phyloP scores from a whole-genome alignment of 35 echinoderm and acorn worm species.

The Apostichopus californicus region DNA sequence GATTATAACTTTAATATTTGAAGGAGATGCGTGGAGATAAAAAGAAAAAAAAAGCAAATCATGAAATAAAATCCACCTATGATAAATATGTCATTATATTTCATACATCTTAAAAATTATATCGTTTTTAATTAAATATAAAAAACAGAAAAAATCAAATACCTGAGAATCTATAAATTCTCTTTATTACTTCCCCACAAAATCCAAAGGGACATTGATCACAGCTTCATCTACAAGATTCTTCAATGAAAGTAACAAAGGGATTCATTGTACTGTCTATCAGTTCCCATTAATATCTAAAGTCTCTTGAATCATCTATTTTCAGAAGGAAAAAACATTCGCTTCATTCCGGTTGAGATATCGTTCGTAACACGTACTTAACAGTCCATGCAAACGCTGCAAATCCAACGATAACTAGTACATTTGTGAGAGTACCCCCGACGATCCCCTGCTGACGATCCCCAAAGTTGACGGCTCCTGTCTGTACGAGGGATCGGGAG shows the following conservation, averaged over 20 bases:
- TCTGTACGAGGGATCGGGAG: neutral
- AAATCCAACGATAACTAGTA: constrained; percentile 95
- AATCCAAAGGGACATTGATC: no score
- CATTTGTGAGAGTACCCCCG: constrained; percentile 89
- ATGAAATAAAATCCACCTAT: no score
- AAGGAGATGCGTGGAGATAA: no score
- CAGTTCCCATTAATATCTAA: neutral
- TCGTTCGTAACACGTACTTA: constrained; percentile 92
- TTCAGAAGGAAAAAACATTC: neutral
- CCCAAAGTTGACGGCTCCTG: neutral
- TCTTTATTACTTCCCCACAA: no score
- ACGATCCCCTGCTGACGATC: constrained; percentile 85
- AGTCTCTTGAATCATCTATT: neutral
- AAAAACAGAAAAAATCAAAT: no score
- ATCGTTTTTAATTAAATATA: no score
- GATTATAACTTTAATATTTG: no score
- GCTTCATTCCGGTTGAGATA: constrained; percentile 72
- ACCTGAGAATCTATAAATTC: no score
- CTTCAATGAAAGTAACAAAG: neutral
- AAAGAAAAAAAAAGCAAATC: no score
- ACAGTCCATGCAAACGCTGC: constrained; percentile 98
- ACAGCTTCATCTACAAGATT: constrained; percentile 1
- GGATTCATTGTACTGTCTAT: neutral
- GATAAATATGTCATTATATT: no score
- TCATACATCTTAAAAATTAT: no score